These are phyloP conservation scores for Perca fluviatilis DNA, from an alignment of 2,113 vertebrate genomes.

Conservation along the genomic window DNA sequence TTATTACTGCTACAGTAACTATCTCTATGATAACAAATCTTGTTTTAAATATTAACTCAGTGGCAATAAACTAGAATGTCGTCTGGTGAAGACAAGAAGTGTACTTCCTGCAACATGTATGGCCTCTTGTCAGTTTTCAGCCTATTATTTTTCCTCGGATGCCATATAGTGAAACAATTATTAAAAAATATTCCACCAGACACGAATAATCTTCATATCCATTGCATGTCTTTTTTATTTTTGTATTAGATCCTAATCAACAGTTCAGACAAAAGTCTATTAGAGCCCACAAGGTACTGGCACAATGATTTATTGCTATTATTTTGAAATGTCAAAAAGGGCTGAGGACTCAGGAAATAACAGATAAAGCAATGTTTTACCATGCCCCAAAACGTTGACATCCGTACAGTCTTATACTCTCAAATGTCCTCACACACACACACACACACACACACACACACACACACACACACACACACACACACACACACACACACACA, in stretches of 20 bases:
- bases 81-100: neutral
- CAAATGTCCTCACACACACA: neutral
- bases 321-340: neutral
- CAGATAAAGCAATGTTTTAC: neutral
- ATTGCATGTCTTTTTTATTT: neutral
- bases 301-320: neutral
- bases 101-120: too few species aligned
- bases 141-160: neutral
- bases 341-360: neutral
- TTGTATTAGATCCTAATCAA: neutral
- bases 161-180: neutral
- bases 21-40: neutral
- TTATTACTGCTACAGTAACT: neutral
- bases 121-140: neutral
- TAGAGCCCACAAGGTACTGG: neutral
- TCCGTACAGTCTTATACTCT: neutral
- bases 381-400: neutral
- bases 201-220: neutral
- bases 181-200: neutral
- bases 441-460: neutral
- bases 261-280: neutral
- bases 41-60: too few species aligned
- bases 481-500: slow-evolving; percentile 9
- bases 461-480: slow-evolving; percentile 14
- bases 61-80: neutral